These are phyloP conservation scores for Mormyrops attenuatus DNA, from an alignment of 2,797 vertebrate genomes.

Conservation along the genomic window DNA sequence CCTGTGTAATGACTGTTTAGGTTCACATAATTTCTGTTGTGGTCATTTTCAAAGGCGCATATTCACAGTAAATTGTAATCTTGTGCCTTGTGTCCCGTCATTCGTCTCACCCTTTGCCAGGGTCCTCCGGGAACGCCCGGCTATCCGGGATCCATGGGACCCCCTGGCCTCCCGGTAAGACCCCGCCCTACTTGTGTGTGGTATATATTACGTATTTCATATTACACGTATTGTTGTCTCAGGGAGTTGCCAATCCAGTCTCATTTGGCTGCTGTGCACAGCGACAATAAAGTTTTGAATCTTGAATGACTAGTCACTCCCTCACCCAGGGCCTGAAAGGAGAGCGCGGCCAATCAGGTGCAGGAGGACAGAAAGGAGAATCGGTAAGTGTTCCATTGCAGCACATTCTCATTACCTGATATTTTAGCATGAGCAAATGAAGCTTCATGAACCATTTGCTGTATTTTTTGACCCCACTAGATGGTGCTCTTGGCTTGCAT, in stretches of 20 bases:
- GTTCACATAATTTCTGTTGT: neutral
- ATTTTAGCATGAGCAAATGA: neutral
- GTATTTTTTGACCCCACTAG: neutral
- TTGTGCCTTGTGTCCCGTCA: neutral
- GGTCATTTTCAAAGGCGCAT: neutral
- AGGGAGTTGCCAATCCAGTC: neutral
- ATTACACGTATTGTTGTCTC: neutral
- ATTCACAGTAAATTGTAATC: neutral
- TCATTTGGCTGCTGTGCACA: neutral
- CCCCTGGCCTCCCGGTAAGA: conserved; percentile 85
- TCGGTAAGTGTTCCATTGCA: conserved; percentile 65
- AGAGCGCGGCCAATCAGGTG: conserved; percentile 75
- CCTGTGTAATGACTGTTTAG: neutral
- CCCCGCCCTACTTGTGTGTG: neutral
- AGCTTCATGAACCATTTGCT: neutral
- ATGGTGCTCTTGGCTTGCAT: neutral
- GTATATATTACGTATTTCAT: neutral
- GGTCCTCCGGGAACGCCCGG: conserved; percentile 79
- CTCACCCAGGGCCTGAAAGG: conserved; percentile 79
- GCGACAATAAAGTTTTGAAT: neutral
- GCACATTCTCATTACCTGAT: neutral
- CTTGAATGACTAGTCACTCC: conserved; percentile 11
- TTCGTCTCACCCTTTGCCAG: conserved; percentile 48
- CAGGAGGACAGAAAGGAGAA: conserved; percentile 79
- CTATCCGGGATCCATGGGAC: conserved; percentile 81